These are phyloP conservation scores for Silurus asotus DNA, from an alignment of 2,113 vertebrate species.

Conservation along the genomic window DNA sequence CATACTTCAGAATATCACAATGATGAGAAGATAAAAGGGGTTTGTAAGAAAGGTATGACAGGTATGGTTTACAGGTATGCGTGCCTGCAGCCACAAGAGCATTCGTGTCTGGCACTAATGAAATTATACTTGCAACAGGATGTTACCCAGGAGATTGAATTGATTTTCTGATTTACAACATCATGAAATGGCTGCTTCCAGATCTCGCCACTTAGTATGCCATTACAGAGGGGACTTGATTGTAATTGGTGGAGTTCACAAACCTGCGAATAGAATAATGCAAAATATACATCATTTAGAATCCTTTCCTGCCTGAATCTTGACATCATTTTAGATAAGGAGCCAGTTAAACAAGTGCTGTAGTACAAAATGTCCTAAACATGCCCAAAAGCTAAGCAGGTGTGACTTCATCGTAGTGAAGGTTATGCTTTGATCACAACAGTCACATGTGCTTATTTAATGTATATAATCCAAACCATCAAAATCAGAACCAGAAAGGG, in stretches of 20 bases:
- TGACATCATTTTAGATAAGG: not conserved
- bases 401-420: not conserved
- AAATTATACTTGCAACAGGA: not conserved
- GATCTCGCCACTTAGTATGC: slow-evolving; percentile 40
- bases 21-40: not conserved
- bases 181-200: not conserved
- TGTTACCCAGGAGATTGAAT: not conserved
- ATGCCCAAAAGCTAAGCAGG: not conserved
- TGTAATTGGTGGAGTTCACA: slow-evolving; percentile 62
- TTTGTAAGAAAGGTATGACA: not conserved
- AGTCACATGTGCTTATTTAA: not conserved
- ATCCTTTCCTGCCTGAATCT: not conserved
- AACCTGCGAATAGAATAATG: slow-evolving; percentile 55
- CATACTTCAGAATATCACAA: not conserved
- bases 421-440: not conserved
- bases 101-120: not conserved
- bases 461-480: not conserved
- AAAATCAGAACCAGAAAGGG: too few relatives aligned
- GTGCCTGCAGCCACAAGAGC: not conserved
- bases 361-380: not conserved
- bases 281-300: not conserved
- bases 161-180: not conserved
- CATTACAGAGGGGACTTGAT: slow-evolving; percentile 54
- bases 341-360: not conserved
- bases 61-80: not conserved